Base-by-base conservation (phyloP, 1,140 invertebrate genomes). In the Drosophila parvula region DNA sequence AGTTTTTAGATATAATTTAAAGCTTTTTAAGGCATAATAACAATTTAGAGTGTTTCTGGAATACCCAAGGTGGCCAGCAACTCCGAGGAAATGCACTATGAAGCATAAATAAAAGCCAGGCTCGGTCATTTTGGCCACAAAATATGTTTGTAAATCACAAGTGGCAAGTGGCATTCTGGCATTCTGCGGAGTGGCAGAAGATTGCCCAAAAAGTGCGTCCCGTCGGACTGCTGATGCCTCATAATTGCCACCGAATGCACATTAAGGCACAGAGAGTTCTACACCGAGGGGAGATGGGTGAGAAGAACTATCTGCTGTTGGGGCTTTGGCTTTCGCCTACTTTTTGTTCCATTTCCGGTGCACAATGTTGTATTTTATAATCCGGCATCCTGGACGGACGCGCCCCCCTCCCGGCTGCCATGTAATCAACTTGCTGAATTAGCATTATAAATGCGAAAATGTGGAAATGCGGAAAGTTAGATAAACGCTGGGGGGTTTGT, bases 201-300 rank as follows among this genome's bases (percentile, higher is more conserved):
- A 64, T 82, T 60, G 75, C 50, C 32, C 34, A 45, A 48, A 38
- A 79, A 74, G 47, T 82, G 61, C 64, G 62, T 32, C 60, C 60
- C 47, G 45, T 57, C 40, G 50, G 61, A 34, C 51, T 30, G 50
- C 57, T 88, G 76, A 86, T 83, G 83, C 64, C 76, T 59, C 76
- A 60, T 88, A 88, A 86, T 88, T 83, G 80, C 84, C 83, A 69
- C 60, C 62, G 53, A 83, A 77, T 74, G 83, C 61, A 77, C 71
- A 79, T 83, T 86, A 79, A 74, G 67, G 76, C 73, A 34, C 18
- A 47, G 51, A 73, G 67, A 79, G 50, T 47, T 44, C 41, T 41
- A 45, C 30, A 22, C n/a, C 38, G 32, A 12, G 38, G 11, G 5
- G 64, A 22, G 3, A 3, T 1, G 22, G 22, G 1, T 1, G 22